A percentile compares a stretch with the other conserved stretches of the same genome.
These are phyloP conservation scores for Hermodice carunculata DNA, from an alignment of 2,888 invertebrate species.

Conservation along the genomic window DNA sequence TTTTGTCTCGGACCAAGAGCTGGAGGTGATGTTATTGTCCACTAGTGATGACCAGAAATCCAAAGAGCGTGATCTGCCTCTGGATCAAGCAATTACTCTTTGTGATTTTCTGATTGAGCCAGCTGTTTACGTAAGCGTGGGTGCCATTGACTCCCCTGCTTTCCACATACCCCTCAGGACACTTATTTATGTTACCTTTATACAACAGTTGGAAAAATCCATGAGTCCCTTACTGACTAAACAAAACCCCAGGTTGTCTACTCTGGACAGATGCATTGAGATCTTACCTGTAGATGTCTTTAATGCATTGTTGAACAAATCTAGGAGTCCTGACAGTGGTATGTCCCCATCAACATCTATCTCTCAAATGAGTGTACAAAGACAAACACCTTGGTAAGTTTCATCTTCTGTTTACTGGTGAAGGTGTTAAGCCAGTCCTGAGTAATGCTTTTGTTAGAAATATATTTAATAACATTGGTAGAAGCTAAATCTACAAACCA, in stretches of 20 bases:
- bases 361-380: no score
- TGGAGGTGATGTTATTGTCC: slow-evolving; percentile 32
- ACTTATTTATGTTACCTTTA: slow-evolving; percentile 30
- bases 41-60: slow-evolving; percentile 31
- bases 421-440: no score
- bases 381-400: no score
- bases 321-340: no score
- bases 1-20: slow-evolving; percentile 29
- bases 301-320: slow-evolving; percentile 21
- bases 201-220: slow-evolving; percentile 32
- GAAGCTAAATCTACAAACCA: no score
- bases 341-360: no score
- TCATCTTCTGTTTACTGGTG: no score
- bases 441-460: no score
- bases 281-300: slow-evolving; percentile 32
- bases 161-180: slow-evolving; percentile 45
- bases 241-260: slow-evolving; percentile 36
- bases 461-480: no score
- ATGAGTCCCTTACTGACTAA: slow-evolving; percentile 39
- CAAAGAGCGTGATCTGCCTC: slow-evolving; percentile 30
- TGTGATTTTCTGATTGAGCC: slow-evolving; percentile 38
- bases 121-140: slow-evolving; percentile 40
- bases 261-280: slow-evolving; percentile 44
- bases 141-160: slow-evolving; percentile 35
- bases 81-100: slow-evolving; percentile 24